Base-by-base conservation (phyloP, 2,888 invertebrate species). In the Tridacna crocea region DNA sequence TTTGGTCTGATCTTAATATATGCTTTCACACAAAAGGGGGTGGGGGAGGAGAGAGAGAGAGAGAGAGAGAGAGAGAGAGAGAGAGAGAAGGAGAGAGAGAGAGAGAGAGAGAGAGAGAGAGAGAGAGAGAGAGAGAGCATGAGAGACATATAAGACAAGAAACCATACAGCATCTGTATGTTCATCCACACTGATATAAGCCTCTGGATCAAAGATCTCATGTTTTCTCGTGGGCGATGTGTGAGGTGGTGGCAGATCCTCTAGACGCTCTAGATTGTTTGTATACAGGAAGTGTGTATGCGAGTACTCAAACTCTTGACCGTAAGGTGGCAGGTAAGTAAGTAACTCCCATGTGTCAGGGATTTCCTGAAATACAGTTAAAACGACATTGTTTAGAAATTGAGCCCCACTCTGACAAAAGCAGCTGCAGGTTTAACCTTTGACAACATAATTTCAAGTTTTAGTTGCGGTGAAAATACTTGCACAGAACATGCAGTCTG, bases 121-220 rank as follows among this genome's bases (percentile, higher is more conserved):
- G 36, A 36, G 36, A 36, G 36, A 36, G 36, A 36, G 36, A 36
- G 36, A 36, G 36, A 36, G 36, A 36, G 36, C 2, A 8, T 4
- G 36, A 36, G 36, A 36, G 36, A 36, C 3, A 36, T 2, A 36
- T 2, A 55, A 55, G 10, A 10, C 11, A 55, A 15, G 11, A 27
- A 36, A 26, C 68, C 83, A 60, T 87, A 91, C 91, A 77, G 84
- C 85, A 48, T 88, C 85, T 0, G 90, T 89, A 24, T 80, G 73
- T 72, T 87, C 87, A 79, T 91, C 91, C 36, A 90, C 83, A n/a
- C 85, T 85, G 12, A 60, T 79, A 72, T 87, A 91, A 12, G 82
- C 82, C n/a, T 83, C 82, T 3, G 87, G 83, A 72, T 90, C 87
- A 63, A 90, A 91, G 63, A 91, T 89, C 79, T 90, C 90, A 58